phyloP scores from a whole-genome alignment of 23 tunicate species.

The Trididemnum miniatum region DNA sequence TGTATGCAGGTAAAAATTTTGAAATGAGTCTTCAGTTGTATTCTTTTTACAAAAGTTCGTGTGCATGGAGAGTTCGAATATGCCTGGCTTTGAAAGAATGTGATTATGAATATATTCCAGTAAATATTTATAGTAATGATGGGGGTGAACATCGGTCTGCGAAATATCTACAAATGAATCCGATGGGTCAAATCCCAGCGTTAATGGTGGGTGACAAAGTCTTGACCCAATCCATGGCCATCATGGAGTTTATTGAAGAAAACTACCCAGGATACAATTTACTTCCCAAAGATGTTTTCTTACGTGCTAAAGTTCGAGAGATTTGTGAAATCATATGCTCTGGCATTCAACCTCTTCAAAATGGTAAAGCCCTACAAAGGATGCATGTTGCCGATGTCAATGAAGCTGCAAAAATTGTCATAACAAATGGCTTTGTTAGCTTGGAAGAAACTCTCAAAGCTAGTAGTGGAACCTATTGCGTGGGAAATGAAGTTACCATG shows the following conservation, averaged over 20 bases:
- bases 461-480: conserved; percentile 55
- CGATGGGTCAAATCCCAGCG: conserved; percentile 75
- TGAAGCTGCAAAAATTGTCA: conserved; percentile 35
- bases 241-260: conserved; percentile 74
- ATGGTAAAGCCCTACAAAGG: conserved; percentile 39
- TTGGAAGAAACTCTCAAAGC: conserved; percentile 36
- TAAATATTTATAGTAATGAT: conserved; percentile 47
- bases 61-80: conserved; percentile 75
- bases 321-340: conserved; percentile 59
- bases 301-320: conserved; percentile 52
- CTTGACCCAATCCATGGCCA: conserved; percentile 73
- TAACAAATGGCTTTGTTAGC: conserved; percentile 40
- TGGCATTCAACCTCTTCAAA: conserved; percentile 84
- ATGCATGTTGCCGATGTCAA: not conserved
- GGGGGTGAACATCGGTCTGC: conserved; percentile 53
- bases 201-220: conserved; percentile 40
- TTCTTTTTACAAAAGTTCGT: conserved; percentile 72
- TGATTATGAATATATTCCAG: conserved; percentile 44
- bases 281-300: conserved; percentile 49
- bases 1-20: too few relatives aligned
- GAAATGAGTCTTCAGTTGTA: conserved; percentile 63
- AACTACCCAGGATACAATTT: conserved; percentile 42
- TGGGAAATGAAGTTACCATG: conserved; percentile 65
- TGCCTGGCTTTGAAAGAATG: conserved; percentile 64
- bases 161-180: conserved; percentile 49